A percentile compares a stretch with the other conserved stretches of the same genome.
Evolutionary conservation across 2,113 vertebrate genomes (phyloP).

Genomic region (Sinocyclocheilus anshuiensis): DNA sequence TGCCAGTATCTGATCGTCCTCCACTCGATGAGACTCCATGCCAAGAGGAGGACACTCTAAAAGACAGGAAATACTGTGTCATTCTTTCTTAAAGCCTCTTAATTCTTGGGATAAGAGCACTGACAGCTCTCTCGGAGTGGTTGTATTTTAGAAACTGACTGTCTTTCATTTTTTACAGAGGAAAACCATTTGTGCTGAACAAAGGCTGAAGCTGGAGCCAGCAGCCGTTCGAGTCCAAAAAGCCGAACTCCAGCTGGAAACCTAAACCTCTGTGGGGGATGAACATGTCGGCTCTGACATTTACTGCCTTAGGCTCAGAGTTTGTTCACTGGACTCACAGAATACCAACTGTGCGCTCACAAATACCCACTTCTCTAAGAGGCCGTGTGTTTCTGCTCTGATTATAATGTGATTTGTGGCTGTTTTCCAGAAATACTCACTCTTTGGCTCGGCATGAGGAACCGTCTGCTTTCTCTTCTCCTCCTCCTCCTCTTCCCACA

Average conservation of each 20-base stretch:
- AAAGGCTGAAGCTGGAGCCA: slow-evolving; percentile 45
- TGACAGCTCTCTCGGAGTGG: background rate
- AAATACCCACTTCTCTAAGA: too few relatives aligned
- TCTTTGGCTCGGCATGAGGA: slow-evolving; percentile 67
- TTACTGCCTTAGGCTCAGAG: slow-evolving; percentile 24
- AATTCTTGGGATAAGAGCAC: background rate
- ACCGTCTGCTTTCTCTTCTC: slow-evolving; percentile 65
- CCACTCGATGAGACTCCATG: slow-evolving; percentile 89
- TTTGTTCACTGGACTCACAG: background rate
- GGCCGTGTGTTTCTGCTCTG: background rate
- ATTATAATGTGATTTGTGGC: background rate
- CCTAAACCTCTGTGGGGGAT: slow-evolving; percentile 26
- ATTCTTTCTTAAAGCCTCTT: too few relatives aligned
- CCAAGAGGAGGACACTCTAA: slow-evolving; percentile 92
- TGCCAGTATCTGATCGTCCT: slow-evolving; percentile 88
- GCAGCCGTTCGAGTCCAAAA: slow-evolving; percentile 7
- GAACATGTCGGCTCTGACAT: slow-evolving; percentile 23
- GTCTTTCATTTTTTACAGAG: slow-evolving; percentile 17
- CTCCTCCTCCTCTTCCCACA: slow-evolving; percentile 78
- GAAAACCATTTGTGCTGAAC: slow-evolving; percentile 26
- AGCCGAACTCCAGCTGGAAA: slow-evolving; percentile 44
- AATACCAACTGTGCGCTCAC: too few relatives aligned
- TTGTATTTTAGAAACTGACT: slow-evolving; percentile 24
- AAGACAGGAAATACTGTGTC: background rate
- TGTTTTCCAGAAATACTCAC: slow-evolving; percentile 60